Conservation (phyloP, 2,113 vertebrate genomes). For the Atractosteus spatula region DNA sequence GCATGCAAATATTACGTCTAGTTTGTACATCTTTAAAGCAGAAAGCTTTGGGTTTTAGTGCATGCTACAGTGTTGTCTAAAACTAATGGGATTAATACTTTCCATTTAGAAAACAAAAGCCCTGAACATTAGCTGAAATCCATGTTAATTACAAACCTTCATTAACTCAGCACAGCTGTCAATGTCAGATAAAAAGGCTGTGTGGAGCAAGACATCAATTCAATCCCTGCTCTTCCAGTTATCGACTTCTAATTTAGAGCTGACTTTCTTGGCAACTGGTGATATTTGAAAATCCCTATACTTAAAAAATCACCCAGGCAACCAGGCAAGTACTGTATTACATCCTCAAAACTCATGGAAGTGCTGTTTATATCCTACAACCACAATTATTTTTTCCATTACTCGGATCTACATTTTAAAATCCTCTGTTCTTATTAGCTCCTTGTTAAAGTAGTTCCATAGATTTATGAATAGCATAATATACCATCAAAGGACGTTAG, state of each 20-base stretch:
- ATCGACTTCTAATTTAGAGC: constrained; percentile 55
- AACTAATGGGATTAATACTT: constrained; percentile 70
- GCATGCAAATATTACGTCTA: constrained; percentile 7
- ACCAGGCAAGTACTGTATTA: constrained; percentile 12
- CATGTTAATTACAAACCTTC: constrained; percentile 75
- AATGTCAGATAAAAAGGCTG: constrained; percentile 71
- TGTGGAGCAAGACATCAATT: constrained; percentile 58
- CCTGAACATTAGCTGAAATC: constrained; percentile 73
- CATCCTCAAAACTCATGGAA: too few relatives aligned
- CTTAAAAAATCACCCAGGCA: constrained; percentile 31
- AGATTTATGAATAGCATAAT: too few relatives aligned
- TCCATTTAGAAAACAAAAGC: constrained; percentile 74
- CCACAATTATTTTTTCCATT: too few relatives aligned
- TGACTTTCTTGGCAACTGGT: constrained; percentile 38
- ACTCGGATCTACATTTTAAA: too few relatives aligned
- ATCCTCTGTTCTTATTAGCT: too few relatives aligned
- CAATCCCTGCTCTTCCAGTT: constrained; percentile 40
- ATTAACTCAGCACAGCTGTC: constrained; percentile 79
- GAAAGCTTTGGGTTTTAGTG: constrained; percentile 28
- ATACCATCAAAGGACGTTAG: too few relatives aligned
- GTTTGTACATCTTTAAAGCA: constrained; percentile 16
- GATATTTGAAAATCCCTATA: constrained; percentile 49
- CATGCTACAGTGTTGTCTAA: constrained; percentile 38
- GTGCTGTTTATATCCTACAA: too few relatives aligned
- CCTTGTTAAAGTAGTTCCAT: too few relatives aligned